Base-by-base conservation (phyloP, 2,888 invertebrate species). In the Blastobasis adustella region DNA sequence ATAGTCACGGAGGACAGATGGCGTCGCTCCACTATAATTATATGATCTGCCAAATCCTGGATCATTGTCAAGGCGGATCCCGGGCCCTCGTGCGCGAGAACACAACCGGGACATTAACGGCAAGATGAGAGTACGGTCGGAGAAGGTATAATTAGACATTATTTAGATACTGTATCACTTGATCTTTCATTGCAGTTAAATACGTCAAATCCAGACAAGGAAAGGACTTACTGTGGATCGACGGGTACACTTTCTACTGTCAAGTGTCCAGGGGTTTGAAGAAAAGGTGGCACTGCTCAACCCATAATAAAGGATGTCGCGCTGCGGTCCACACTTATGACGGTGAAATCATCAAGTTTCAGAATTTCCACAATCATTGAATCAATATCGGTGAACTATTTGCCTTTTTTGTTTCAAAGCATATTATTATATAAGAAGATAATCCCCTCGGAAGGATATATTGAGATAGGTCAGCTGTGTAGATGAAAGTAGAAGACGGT, bases 151-250 rank as follows among this genome's bases (percentile, higher is more conserved):
- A 2, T 23, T 23, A 1, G 23, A 23, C 3, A 23, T 23, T 23
- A 23, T 3, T 23, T 23, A 23, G 23, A 23, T 23, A 23, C 23
- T 2, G 23, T 23, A 10, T 47, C n/a, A 47, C 5, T 38, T 38
- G 38, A 39, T 40, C 6, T n/a, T 42, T 46, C 10, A 5, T 23
- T 53, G 23, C 52, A 54, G 54, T 49, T 5, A 8, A n/a, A n/a
- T 51, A 51, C 8, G 46, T 55, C 4, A 50, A 10, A 5, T 59
- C 62, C 6, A 51, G 45, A 5, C 50, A 52, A 45, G 69, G 71
- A 1, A 63, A 60, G 5, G 56, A 57, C 0, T 51, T 66, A 53
- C 51, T 71, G 4, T 50, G 57, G 37, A 37, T 61, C 1, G 60
- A 58, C 1, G 52, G 58, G 6, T 45, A 54, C 37, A 56, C 48